A percentile compares a stretch with the other conserved stretches of the same genome.
phyloP scores from a whole-genome alignment of 2,113 vertebrate genomes.

The Channa maculata region DNA sequence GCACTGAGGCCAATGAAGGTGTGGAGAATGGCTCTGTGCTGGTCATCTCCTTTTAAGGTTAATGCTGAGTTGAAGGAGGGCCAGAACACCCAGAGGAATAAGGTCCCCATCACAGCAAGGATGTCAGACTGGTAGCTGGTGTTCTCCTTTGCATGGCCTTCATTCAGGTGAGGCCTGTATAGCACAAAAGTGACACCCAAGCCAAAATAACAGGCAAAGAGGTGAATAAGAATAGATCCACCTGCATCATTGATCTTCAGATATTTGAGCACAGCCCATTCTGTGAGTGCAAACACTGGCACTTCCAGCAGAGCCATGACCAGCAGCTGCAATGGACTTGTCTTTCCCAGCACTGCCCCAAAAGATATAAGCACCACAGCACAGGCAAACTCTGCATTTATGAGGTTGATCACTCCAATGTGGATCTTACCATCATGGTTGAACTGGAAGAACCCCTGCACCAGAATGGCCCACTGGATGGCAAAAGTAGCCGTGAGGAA shows the following conservation, averaged over 20 bases:
- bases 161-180: constrained; percentile 69
- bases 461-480: constrained; percentile 86
- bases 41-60: constrained; percentile 81
- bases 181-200: constrained; percentile 85
- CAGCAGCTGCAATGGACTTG: constrained; percentile 87
- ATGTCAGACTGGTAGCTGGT: constrained; percentile 84
- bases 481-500: constrained; percentile 87
- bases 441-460: constrained; percentile 86
- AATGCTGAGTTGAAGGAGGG: constrained; percentile 87
- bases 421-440: constrained; percentile 79
- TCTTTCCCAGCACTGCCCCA: constrained; percentile 87
- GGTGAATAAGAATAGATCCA: constrained; percentile 86
- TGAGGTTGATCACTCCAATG: constrained; percentile 84
- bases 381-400: constrained; percentile 85
- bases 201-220: constrained; percentile 91
- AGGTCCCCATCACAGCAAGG: constrained; percentile 82
- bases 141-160: constrained; percentile 78
- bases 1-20: constrained; percentile 87
- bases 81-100: constrained; percentile 92
- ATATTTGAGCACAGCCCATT: constrained; percentile 81
- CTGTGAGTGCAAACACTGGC: constrained; percentile 80
- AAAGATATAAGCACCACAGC: constrained; percentile 88
- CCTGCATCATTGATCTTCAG: constrained; percentile 86
- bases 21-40: constrained; percentile 87
- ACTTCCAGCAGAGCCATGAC: constrained; percentile 86